phyloP scores from a whole-genome alignment of 2,113 vertebrate species.

The human region GRCh38 chr4:148104501-148105000 shows the following conservation, averaged over 20 bases:
- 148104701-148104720: neutral
- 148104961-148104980: neutral
- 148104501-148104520: neutral
- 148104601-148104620: neutral
- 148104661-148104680: neutral
- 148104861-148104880: rapidly evolving
- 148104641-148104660: neutral
- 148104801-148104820: neutral
- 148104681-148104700: rapidly evolving
- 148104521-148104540: neutral
- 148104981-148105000: neutral
- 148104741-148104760: neutral
- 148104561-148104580: neutral
- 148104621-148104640: neutral
- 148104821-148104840: neutral
- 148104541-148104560: neutral
- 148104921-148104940: neutral
- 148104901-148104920: neutral
- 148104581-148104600: neutral
- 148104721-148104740: neutral
- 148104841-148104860: rapidly evolving
- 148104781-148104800: neutral
- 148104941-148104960: neutral
- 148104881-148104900: neutral
- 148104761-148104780: neutral